A percentile compares a stretch with the other conserved stretches of the same genome.
Conservation (phyloP, 2,113 vertebrate species). For the Eclectus roratus region DNA sequence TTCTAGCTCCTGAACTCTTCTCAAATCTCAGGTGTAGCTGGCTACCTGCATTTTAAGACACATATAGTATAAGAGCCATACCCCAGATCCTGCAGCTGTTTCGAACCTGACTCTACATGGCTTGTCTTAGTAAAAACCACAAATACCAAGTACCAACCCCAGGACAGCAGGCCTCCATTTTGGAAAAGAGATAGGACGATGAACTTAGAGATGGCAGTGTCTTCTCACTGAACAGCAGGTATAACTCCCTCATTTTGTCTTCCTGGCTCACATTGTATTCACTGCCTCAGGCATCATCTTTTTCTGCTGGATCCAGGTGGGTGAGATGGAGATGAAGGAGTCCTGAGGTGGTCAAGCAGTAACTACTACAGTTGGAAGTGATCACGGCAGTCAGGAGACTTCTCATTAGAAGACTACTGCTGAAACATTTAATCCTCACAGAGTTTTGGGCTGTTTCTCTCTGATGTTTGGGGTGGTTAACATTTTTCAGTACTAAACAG, state of each 20-base stretch:
- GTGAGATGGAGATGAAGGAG: neutral
- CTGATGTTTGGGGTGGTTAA: neutral
- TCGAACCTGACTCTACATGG: neutral
- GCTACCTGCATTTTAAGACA: neutral
- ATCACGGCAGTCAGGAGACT: neutral
- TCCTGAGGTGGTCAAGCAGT: neutral
- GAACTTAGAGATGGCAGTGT: neutral
- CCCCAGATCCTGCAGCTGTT: neutral
- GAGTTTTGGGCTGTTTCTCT: neutral
- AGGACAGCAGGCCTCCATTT: neutral
- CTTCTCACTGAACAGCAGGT: neutral
- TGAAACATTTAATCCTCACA: neutral
- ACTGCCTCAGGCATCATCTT: neutral
- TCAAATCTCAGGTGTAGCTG: neutral
- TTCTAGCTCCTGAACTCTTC: neutral
- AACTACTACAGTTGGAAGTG: neutral
- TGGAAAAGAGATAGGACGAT: neutral
- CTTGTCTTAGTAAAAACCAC: neutral
- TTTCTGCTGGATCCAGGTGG: neutral
- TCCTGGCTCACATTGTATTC: neutral
- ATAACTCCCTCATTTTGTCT: neutral
- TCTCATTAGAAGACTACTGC: neutral
- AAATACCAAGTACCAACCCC: neutral
- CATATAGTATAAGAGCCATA: neutral
- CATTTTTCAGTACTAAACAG: neutral